Conservation (phyloP, 2,888 invertebrate species). For the Salticus scenicus region DNA sequence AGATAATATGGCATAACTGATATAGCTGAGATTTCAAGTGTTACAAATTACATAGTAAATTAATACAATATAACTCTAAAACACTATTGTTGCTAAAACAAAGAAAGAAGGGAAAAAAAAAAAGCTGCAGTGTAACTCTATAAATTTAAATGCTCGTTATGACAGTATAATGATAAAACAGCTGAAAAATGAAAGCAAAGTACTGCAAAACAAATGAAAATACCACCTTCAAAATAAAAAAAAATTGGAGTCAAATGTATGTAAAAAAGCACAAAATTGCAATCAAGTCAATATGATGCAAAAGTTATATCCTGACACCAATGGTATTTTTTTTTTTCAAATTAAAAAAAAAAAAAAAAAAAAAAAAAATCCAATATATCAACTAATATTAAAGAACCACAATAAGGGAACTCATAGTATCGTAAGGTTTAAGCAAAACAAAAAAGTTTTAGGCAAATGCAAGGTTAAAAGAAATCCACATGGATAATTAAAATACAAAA, state of each 20-base stretch:
- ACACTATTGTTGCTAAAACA: neutral
- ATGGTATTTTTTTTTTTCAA: neutral
- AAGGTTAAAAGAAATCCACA: neutral
- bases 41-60: no score
- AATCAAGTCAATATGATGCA: slow-evolving; percentile 2
- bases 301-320: neutral
- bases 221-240: neutral
- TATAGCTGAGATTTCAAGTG: neutral
- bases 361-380: neutral
- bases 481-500: neutral
- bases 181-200: neutral
- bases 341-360: no score
- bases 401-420: neutral
- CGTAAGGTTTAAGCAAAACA: neutral
- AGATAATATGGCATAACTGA: neutral
- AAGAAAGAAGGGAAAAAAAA: neutral
- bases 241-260: neutral
- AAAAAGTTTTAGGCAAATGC: neutral
- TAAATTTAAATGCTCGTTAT: neutral
- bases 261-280: neutral
- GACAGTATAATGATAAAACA: neutral
- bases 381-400: slow-evolving; percentile 1
- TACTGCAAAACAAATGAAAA: neutral
- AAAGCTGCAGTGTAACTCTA: neutral
- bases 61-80: neutral